Evolutionary conservation across 2,888 invertebrate species (phyloP), one percentile per base, ranked within the genome.

Genomic region (Eilema griseolum): DNA sequence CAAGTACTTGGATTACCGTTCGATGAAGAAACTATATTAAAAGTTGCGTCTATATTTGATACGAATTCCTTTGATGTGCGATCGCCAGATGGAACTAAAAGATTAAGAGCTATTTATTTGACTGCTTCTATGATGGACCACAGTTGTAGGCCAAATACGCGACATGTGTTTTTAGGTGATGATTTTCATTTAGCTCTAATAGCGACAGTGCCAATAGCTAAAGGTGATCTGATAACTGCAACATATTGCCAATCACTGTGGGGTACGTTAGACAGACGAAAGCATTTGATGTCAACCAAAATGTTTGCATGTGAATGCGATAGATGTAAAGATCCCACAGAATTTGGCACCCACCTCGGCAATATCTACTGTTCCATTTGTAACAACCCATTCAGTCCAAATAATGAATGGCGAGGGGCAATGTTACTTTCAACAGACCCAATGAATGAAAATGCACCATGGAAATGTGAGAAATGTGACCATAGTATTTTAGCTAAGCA

Each of bases 181-280:
- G 95, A 96, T 63, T 95, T 95, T 88, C 92, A 95, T 83, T 95
- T 97, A 65, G 94, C 96, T 2, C 91, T 97, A 31, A 94, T 96
- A 80, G 97, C 97, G 23, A 96, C 97, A 12, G 93, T 96, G 59
- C 95, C 96, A 20, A 97, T 98, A 68, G 89, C 95, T 66, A 97
- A 97, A 91, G 97, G 97, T 7, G 96, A 96, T 61, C 91, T 96
- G 61, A 96, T 97, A 61, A 96, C 96, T 37, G 96, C 96, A 0
- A 97, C 97, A 0, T 97, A 97, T 84, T 97, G 97, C 0, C 97
- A 97, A 86, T 95, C 96, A 0, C 88, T 98, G 62, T 96, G 96
- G 93, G 97, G 97, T 23, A 97, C 97, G 2, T 90, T 97, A 23
- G 96, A 96, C 73, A 92, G 97, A 64, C 91, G 97, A 78, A 92